These are phyloP conservation scores for Rugalucina vietnamica DNA, from an alignment of 2,888 invertebrate genomes.

Conservation along the genomic window DNA sequence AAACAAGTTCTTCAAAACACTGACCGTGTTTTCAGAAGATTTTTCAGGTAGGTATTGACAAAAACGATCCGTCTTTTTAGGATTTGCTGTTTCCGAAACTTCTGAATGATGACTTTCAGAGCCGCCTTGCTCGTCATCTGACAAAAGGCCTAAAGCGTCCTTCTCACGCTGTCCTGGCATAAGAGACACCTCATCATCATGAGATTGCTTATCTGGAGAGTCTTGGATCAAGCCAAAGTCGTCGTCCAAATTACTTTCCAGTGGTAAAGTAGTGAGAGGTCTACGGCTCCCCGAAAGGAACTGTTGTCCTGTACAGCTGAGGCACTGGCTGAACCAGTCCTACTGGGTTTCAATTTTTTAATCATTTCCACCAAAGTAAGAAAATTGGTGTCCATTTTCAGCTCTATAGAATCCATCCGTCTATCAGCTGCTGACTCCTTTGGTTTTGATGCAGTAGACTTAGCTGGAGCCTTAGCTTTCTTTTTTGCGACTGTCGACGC, in stretches of 20 bases:
- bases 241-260: neutral
- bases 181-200: neutral
- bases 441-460: neutral
- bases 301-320: neutral
- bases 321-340: neutral
- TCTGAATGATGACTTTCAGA: neutral
- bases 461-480: neutral
- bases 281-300: neutral
- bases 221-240: neutral
- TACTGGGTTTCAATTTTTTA: neutral
- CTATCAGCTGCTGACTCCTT: constrained; percentile 1
- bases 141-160: neutral
- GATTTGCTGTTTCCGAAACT: neutral
- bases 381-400: neutral
- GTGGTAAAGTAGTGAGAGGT: neutral
- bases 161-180: neutral
- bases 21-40: neutral
- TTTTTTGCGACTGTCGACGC: neutral
- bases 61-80: neutral
- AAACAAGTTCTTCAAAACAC: neutral
- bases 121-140: neutral
- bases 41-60: neutral
- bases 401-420: neutral
- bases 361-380: neutral
- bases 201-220: neutral